phyloP scores from a whole-genome alignment of 2,113 vertebrate genomes.

The Casuarius casuarius region DNA sequence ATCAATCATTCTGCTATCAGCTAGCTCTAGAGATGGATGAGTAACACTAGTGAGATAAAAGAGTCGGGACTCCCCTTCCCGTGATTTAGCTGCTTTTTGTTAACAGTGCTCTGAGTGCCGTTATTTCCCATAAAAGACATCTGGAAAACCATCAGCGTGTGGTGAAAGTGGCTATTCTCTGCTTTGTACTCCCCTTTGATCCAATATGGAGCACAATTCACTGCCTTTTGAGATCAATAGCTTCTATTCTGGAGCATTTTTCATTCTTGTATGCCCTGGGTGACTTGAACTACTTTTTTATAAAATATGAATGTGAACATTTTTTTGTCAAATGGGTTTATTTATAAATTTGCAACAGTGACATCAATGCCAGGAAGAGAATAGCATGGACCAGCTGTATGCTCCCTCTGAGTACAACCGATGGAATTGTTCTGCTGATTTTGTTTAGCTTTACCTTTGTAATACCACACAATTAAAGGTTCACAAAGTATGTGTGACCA shows the following conservation, averaged over 20 bases:
- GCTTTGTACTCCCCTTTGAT: constrained; percentile 61
- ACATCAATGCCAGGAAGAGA: constrained; percentile 8
- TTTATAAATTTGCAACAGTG: constrained; percentile 55
- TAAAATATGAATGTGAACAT: background rate
- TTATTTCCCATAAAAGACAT: constrained; percentile 56
- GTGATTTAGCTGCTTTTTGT: constrained; percentile 65
- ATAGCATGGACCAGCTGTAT: constrained; percentile 48
- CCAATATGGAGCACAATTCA: constrained; percentile 49
- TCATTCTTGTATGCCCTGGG: background rate
- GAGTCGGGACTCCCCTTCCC: constrained; percentile 48
- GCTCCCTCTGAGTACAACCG: background rate
- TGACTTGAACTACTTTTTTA: constrained; percentile 42
- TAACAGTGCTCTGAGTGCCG: constrained; percentile 50
- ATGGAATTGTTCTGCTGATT: background rate
- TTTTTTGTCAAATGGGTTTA: constrained; percentile 36
- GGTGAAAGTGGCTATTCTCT: constrained; percentile 56
- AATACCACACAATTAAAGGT: background rate
- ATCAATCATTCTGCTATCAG: constrained; percentile 57
- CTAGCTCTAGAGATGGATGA: constrained; percentile 54
- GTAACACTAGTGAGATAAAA: constrained; percentile 65
- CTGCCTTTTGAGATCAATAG: constrained; percentile 61
- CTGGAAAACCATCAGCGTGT: constrained; percentile 32
- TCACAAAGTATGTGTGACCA: background rate
- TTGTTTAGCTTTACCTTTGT: background rate
- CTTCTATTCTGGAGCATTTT: constrained; percentile 36